These are phyloP conservation scores for Diorhabda elongata DNA, from an alignment of 1,140 invertebrate genomes.

Conservation along the genomic window DNA sequence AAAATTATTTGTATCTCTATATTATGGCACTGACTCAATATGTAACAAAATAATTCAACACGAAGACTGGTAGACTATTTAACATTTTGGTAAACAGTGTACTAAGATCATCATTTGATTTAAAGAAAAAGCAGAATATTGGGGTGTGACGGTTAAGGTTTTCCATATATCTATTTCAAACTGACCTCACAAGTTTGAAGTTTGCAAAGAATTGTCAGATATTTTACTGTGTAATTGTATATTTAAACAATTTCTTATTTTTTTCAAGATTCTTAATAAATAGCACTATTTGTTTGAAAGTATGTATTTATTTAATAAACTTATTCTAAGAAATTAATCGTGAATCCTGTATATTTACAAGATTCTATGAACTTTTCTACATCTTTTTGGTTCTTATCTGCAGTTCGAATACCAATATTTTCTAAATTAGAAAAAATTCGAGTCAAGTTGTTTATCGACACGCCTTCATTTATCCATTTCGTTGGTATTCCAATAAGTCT, in stretches of 20 bases:
- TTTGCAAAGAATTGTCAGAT: neutral
- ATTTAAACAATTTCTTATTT: neutral
- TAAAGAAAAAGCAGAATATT: too few species aligned
- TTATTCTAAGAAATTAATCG: neutral
- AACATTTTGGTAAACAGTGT: too few species aligned
- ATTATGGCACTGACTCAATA: too few species aligned
- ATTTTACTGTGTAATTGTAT: neutral
- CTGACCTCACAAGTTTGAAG: too few species aligned
- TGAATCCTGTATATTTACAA: slow-evolving; percentile 5
- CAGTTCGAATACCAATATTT: slow-evolving; percentile 5
- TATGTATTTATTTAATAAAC: neutral
- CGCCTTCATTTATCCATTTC: slow-evolving; percentile 3
- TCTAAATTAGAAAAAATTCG: slow-evolving; percentile 10
- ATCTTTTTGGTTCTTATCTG: neutral
- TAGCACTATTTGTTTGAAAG: too few species aligned
- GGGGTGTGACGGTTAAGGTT: too few species aligned
- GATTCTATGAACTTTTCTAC: neutral
- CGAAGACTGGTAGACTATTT: too few species aligned
- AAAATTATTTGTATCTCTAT: too few species aligned
- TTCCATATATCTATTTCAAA: too few species aligned
- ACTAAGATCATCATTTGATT: too few species aligned
- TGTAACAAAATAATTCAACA: too few species aligned
- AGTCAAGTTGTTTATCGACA: slow-evolving; percentile 5
- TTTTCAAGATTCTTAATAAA: neutral
- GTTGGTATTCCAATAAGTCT: slow-evolving; percentile 9